These are phyloP conservation scores for Siphamia tubifer DNA, from an alignment of 2,113 vertebrate species.

Conservation along the genomic window DNA sequence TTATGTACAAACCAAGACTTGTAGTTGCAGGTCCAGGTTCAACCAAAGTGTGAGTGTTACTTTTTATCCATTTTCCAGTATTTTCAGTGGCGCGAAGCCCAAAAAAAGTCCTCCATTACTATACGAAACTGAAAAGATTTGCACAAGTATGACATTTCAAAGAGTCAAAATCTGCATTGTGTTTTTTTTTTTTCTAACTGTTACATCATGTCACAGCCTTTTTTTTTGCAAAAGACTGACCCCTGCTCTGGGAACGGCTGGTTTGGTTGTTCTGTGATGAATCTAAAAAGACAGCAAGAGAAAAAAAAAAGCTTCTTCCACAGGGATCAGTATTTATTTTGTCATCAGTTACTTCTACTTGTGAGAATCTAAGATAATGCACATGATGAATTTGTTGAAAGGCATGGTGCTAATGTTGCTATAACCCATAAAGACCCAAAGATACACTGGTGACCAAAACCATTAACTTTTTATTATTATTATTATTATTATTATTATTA, in stretches of 20 bases:
- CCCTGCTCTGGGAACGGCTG: not conserved
- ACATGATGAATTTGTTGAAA: too few species aligned
- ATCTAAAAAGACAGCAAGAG: not conserved
- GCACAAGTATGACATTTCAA: not conserved
- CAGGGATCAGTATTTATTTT: not conserved
- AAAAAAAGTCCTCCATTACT: not conserved
- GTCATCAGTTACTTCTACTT: not conserved
- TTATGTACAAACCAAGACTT: too few species aligned
- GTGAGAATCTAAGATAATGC: not conserved
- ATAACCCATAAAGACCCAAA: too few species aligned
- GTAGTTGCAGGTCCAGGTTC: not conserved
- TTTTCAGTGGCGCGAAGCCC: not conserved
- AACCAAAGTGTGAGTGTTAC: not conserved
- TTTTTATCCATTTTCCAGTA: not conserved
- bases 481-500: too few species aligned
- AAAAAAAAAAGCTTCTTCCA: not conserved
- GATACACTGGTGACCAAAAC: too few species aligned
- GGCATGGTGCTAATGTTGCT: too few species aligned
- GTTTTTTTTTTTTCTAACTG: not conserved
- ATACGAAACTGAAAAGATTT: not conserved
- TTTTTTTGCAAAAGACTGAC: not conserved
- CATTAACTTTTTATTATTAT: too few species aligned
- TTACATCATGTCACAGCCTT: not conserved
- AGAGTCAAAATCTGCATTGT: not conserved
- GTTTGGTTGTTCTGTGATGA: slow-evolving; percentile 26